These are phyloP conservation scores for Ophonus ardosiacus DNA, from an alignment of 2,888 invertebrate genomes.

Conservation along the genomic window DNA sequence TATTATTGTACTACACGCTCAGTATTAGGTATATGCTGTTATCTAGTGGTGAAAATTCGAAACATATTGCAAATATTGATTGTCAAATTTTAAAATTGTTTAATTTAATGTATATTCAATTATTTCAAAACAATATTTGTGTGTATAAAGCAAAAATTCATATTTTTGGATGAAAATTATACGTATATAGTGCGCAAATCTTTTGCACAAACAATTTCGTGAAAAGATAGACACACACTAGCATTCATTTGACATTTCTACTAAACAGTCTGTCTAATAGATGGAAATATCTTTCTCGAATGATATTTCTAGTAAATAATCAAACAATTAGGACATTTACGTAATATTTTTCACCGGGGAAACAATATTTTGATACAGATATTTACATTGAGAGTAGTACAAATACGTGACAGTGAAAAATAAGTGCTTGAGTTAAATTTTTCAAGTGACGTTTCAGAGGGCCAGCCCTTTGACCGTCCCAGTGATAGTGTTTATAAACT, in stretches of 20 bases:
- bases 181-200: background rate
- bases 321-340: slow-evolving; percentile 65
- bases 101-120: background rate
- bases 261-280: slow-evolving; percentile 61
- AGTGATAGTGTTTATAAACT: slow-evolving; percentile 51
- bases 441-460: background rate
- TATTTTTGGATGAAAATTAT: background rate
- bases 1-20: background rate
- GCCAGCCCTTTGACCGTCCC: slow-evolving; percentile 49
- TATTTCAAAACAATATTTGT: background rate
- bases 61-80: background rate
- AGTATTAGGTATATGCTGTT: background rate
- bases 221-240: slow-evolving; percentile 25
- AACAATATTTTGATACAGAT: slow-evolving; percentile 63
- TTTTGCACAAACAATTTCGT: background rate
- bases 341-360: slow-evolving; percentile 63
- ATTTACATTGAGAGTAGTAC: slow-evolving; percentile 57
- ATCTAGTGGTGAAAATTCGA: background rate
- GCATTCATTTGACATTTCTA: slow-evolving; percentile 56
- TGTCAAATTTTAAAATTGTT: background rate
- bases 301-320: slow-evolving; percentile 60
- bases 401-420: slow-evolving; percentile 57
- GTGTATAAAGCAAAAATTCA: background rate
- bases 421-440: slow-evolving; percentile 17
- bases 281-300: slow-evolving; percentile 57